A percentile compares a stretch with the other conserved stretches of the same genome.
These are phyloP conservation scores for Leptinotarsa haldemani DNA, from an alignment of 2,888 invertebrate genomes.

Conservation along the genomic window DNA sequence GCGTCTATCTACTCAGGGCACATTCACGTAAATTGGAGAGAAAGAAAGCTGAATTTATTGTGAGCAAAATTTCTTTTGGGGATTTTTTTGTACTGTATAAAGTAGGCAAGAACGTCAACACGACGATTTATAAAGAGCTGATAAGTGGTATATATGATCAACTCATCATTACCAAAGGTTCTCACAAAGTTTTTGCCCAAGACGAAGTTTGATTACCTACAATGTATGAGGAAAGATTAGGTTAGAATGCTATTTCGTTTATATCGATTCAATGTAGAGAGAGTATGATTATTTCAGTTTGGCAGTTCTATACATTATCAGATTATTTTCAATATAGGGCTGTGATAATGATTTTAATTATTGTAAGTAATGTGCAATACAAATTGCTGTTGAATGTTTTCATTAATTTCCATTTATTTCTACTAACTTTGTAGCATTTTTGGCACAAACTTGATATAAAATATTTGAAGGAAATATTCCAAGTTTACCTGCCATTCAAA, in stretches of 20 bases:
- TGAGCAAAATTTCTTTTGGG: constrained; percentile 71
- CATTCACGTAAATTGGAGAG: constrained; percentile 70
- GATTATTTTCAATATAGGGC: background rate
- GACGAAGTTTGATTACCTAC: constrained; percentile 26
- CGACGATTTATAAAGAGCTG: constrained; percentile 75
- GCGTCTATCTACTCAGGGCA: constrained; percentile 73
- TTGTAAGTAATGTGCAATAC: constrained; percentile 6
- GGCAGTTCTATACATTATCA: background rate
- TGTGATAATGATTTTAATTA: constrained; percentile 7
- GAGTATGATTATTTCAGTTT: background rate
- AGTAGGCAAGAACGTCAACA: constrained; percentile 81
- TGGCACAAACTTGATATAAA: too few species aligned
- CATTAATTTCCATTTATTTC: background rate
- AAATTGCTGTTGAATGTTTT: background rate
- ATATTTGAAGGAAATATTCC: too few species aligned
- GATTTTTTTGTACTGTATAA: constrained; percentile 85
- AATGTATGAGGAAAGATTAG: background rate
- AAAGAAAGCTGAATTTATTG: constrained; percentile 67
- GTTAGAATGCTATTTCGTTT: constrained; percentile 1
- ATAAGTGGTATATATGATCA: constrained; percentile 59
- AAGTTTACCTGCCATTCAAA: too few species aligned
- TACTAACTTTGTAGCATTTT: background rate
- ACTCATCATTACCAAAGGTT: constrained; percentile 36
- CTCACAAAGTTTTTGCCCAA: constrained; percentile 37
- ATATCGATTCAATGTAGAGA: background rate